phyloP scores from a whole-genome alignment of 2,113 vertebrate genomes.

The Clarias magur region DNA sequence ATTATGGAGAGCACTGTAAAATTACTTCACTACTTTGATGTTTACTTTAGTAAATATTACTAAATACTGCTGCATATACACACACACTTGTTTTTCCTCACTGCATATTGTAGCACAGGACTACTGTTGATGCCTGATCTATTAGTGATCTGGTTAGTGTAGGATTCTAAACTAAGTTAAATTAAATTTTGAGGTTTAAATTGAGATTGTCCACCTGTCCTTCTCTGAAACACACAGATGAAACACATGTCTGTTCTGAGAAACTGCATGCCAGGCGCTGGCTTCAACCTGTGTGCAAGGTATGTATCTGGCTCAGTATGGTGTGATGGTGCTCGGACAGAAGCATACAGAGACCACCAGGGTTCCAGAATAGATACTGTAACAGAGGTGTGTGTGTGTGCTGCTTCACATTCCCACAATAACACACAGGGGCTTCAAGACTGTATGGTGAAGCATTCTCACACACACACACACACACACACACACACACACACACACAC shows the following conservation, averaged over 20 bases:
- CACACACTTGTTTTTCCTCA: background rate
- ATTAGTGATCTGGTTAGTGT: background rate
- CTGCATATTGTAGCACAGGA: background rate
- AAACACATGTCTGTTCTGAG: background rate
- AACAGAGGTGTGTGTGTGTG: background rate
- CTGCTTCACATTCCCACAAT: background rate
- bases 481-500: conserved; percentile 37
- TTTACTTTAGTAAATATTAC: too few species aligned
- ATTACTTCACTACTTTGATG: too few species aligned
- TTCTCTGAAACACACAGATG: background rate
- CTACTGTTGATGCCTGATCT: background rate
- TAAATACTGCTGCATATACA: too few species aligned
- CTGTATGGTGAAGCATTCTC: background rate
- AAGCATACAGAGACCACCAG: background rate
- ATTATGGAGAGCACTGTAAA: too few species aligned
- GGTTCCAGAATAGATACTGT: background rate
- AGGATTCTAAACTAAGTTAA: background rate
- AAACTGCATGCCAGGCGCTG: conserved; percentile 29
- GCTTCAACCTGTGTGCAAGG: conserved; percentile 12
- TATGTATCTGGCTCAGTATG: conserved; percentile 26
- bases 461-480: conserved; percentile 42
- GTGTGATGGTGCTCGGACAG: background rate
- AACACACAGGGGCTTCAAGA: conserved; percentile 6
- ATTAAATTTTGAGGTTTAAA: background rate
- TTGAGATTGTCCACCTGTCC: background rate